Base-by-base conservation (phyloP, 1,140 invertebrate species). In the Luehdorfia chinensis region DNA sequence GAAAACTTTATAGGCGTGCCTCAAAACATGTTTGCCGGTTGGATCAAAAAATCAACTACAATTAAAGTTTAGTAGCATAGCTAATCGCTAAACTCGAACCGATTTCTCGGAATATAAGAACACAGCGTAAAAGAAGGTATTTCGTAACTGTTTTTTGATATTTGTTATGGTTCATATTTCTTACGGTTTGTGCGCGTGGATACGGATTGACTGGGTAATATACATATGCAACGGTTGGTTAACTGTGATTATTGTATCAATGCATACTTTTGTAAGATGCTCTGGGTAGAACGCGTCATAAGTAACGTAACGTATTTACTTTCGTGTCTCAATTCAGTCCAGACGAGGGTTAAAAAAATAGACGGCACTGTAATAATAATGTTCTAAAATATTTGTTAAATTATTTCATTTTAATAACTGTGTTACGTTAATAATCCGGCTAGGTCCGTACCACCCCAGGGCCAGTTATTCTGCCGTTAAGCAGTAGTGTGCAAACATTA, bases 1-100 rank as follows among this genome's bases (percentile, higher is more conserved):
- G n/a, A n/a, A n/a, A n/a, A n/a, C n/a, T n/a, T n/a, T n/a, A n/a
- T n/a, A n/a, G n/a, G 18, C 31, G 27, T 34, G 8, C 25, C 21
- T 19, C 19, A 41, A 56, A 56, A 60, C 58, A 52, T 47, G 58
- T 60, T 60, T 56, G 13, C 15, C 41, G 36, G 50, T 33, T 36
- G 44, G 33, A 31, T 37, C 43, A 45, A 60, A 56, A 56, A 60
- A 41, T 43, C 4, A 7, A 39, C 7, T 52, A 34, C 50, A 60
- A 60, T 60, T 60, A 41, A 41, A 25, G 2, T 21, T 7, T 21
- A 41, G 36, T 12, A 19, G 53, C 58, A 53, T 52, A 33, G 23
- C 49, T 47, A 60, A 60, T 60, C 49, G 50, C 33, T 52, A 47
- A 47, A 43, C 48, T 34, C 34, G 48, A 44, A 43, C 30, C 44